Evolutionary conservation across 2,113 vertebrate genomes (phyloP).

Genomic region (Lycaon pictus): DNA sequence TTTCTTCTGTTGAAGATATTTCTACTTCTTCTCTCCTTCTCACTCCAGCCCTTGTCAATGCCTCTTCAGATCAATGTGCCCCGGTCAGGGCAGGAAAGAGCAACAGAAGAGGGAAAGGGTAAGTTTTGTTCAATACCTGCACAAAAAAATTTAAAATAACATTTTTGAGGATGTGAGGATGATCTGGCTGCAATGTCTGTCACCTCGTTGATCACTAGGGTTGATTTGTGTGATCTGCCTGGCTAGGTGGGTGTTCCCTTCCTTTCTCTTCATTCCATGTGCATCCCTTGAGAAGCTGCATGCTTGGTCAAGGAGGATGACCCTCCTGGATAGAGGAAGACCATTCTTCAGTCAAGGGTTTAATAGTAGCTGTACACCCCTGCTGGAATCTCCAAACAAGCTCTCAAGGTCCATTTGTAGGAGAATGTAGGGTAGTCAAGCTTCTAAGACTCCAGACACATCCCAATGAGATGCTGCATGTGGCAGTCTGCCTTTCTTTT

Average conservation of each 20-base stretch:
- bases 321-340: neutral
- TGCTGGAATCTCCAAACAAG: neutral
- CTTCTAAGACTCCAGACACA: neutral
- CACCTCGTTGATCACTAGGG: neutral
- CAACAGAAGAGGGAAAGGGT: neutral
- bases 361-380: neutral
- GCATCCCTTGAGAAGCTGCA: neutral
- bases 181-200: neutral
- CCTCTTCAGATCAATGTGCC: neutral
- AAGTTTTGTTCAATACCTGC: neutral
- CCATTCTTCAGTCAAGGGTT: neutral
- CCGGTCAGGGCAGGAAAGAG: neutral
- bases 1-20: neutral
- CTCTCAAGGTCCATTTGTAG: neutral
- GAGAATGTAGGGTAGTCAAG: neutral
- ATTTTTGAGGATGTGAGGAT: neutral
- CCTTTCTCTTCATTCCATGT: neutral
- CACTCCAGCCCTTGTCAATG: neutral
- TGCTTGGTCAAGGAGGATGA: neutral
- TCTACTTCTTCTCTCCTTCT: neutral
- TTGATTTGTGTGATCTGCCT: neutral
- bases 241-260: neutral
- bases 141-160: neutral
- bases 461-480: neutral
- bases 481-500: neutral